Percentiles rank a stretch among this genome's conserved stretches.
Evolutionary conservation across 2,113 vertebrate genomes (phyloP).

Genomic region (Peromyscus californicus): DNA sequence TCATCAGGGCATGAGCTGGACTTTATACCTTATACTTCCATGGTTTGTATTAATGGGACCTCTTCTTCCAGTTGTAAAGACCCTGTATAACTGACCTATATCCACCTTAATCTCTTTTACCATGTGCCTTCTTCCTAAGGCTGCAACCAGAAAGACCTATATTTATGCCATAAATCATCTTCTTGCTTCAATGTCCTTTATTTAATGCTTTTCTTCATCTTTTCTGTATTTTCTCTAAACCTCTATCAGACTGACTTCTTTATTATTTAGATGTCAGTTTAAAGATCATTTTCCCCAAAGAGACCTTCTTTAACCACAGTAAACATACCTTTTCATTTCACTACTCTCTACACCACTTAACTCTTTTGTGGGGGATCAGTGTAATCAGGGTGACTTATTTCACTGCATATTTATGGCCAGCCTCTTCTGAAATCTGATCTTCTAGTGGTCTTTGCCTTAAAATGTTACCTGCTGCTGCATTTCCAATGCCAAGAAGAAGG

Average conservation of each 20-base stretch:
- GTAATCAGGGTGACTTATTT: not conserved
- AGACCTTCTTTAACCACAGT: not conserved
- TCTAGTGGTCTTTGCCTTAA: not conserved
- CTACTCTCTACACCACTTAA: not conserved
- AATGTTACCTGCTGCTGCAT: not conserved
- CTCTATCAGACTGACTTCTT: not conserved
- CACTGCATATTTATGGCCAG: not conserved
- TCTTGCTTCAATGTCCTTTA: not conserved
- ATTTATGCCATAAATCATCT: not conserved
- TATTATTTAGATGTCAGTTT: not conserved
- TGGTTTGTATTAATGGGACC: not conserved
- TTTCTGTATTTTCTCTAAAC: not conserved
- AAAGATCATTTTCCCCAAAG: constrained; percentile 21
- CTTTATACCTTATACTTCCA: not conserved
- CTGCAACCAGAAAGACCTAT: not conserved
- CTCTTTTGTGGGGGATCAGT: not conserved
- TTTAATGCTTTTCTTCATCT: not conserved
- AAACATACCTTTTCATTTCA: not conserved
- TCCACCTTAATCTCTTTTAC: not conserved
- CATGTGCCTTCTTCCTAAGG: not conserved
- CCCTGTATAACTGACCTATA: not conserved
- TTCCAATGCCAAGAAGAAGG: not conserved
- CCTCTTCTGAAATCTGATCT: not conserved
- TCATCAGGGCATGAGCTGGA: not conserved
- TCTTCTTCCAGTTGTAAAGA: not conserved